These are phyloP conservation scores for Halcyon chelicuti DNA, from an alignment of 2,797 vertebrate species.

Conservation along the genomic window DNA sequence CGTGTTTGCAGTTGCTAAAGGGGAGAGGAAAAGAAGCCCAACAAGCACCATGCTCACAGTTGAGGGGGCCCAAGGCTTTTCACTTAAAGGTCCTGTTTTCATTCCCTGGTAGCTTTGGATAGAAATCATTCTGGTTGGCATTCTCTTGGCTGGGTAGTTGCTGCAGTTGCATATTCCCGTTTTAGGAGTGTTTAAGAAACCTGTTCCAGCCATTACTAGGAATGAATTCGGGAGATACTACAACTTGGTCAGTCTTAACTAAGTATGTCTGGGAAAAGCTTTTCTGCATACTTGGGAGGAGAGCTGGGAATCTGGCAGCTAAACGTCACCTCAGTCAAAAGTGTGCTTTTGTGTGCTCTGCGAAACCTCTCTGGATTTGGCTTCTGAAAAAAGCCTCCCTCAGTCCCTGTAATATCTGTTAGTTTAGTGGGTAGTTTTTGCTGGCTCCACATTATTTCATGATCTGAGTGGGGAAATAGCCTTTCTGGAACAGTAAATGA, in stretches of 20 bases:
- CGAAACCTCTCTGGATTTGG: not conserved
- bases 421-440: not conserved
- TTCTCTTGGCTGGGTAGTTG: not conserved
- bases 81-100: not conserved
- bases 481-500: not conserved
- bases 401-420: not conserved
- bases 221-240: not conserved
- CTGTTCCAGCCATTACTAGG: not conserved
- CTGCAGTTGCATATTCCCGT: not conserved
- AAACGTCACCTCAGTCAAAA: not conserved
- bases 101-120: not conserved
- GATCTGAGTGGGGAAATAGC: not conserved
- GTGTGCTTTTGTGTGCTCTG: not conserved
- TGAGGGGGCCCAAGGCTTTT: not conserved
- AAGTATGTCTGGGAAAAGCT: not conserved
- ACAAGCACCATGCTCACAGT: accelerated
- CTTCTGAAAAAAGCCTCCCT: not conserved
- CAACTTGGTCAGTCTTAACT: not conserved
- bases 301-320: not conserved
- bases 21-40: not conserved
- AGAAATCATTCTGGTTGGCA: not conserved
- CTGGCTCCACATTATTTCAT: not conserved
- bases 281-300: not conserved
- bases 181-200: not conserved
- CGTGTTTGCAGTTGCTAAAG: not conserved